Evolutionary conservation across 2,888 invertebrate species (phyloP), one percentile per base, ranked within the genome.

Genomic region (Aphrophora alni): DNA sequence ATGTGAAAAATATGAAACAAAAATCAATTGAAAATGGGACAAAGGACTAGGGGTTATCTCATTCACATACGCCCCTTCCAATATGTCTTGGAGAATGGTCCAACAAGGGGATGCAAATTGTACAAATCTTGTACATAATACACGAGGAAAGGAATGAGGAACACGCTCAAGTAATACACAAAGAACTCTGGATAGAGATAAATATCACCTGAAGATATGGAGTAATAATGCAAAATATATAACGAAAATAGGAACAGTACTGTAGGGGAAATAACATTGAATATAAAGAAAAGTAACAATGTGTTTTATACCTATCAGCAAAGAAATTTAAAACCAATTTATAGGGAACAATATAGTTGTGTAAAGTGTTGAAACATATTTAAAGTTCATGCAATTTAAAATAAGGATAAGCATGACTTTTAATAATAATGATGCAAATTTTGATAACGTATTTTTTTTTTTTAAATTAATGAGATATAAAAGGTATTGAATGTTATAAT

Each of bases 111-210:
- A 74, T 79, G 59, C 78, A 74, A 79, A 79, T 74, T 69, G 74
- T 68, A 79, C 74, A 74, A 72, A 74, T 79, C 78, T 73, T n/a
- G 73, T 79, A 68, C 74, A 79, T 79, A 79, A 79, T 79, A 79
- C 78, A 74, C 27, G 2, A 21, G 21, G 2, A 14, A 21, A 21
- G 59, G 21, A 59, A 59, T 59, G 59, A 59, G 59, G 21, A 59
- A 59, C 59, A 59, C 5, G 59, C 21, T 59, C 59, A 21, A 21
- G 12, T 21, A 59, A 59, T 21, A 59, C 59, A 59, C 59, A 59
- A 59, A 59, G 21, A 59, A 21, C 21, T 59, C 21, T 3, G 21
- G 59, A n/a, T 44, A 14, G 44, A 14, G 21, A 21, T 2, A 59
- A 59, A 59, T 59, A 59, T 59, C 59, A 59, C 59, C 59, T 59